Conservation (phyloP, 2,888 invertebrate species). For the Polyommatus iphigenia region DNA sequence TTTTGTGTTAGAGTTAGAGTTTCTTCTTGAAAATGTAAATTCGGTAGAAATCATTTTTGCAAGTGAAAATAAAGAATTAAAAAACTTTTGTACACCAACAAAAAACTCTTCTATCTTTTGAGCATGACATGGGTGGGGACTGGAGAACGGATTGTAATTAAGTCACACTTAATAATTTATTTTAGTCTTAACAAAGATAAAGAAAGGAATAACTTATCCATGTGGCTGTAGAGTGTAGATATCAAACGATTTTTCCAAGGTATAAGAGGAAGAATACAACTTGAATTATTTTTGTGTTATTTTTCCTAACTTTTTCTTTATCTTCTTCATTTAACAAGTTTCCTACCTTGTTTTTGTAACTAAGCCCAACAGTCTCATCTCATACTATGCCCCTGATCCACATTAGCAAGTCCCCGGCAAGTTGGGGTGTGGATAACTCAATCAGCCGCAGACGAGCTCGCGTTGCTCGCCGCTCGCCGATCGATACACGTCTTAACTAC, state of each 20-base stretch:
- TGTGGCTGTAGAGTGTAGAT: too few relatives aligned
- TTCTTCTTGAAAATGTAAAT: too few relatives aligned
- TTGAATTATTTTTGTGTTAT: background rate
- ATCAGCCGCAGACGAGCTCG: slow-evolving; percentile 17
- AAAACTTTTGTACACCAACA: too few relatives aligned
- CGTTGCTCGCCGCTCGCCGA: background rate
- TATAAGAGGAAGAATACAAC: background rate
- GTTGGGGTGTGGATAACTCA: slow-evolving; percentile 17
- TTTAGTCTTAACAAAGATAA: too few relatives aligned
- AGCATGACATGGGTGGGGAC: too few relatives aligned
- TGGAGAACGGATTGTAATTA: too few relatives aligned
- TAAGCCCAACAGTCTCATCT: background rate
- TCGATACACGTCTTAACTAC: slow-evolving; percentile 16
- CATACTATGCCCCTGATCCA: background rate
- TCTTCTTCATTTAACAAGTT: background rate
- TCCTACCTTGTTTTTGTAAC: background rate
- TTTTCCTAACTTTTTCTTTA: background rate
- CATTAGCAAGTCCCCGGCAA: background rate
- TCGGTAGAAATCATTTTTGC: too few relatives aligned
- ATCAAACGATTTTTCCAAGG: background rate
- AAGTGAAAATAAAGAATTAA: too few relatives aligned
- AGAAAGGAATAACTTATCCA: too few relatives aligned
- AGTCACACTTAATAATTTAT: too few relatives aligned
- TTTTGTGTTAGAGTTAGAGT: too few relatives aligned
- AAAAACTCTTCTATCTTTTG: too few relatives aligned